Conservation (phyloP, 2,888 invertebrate species). For the Xylota sylvarum region DNA sequence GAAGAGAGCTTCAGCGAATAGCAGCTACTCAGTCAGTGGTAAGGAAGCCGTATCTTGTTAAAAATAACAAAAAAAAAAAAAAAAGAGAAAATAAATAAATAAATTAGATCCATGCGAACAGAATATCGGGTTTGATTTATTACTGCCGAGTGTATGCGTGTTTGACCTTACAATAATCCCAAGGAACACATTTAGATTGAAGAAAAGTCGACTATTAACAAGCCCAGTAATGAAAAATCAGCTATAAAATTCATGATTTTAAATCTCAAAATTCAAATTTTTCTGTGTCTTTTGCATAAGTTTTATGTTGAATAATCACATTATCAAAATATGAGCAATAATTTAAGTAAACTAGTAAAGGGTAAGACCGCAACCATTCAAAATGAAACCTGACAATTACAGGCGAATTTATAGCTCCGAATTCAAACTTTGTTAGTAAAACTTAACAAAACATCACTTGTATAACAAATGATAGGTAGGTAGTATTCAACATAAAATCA, state of each 20-base stretch:
- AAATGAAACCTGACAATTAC: neutral
- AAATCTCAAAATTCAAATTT: neutral
- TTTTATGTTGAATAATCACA: neutral
- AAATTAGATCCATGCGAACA: slow-evolving; percentile 23
- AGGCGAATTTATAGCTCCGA: neutral
- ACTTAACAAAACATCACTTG: slow-evolving; percentile 12
- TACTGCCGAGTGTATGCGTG: neutral
- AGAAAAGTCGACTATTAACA: neutral
- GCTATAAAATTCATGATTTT: too few species aligned
- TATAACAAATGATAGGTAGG: slow-evolving; percentile 24
- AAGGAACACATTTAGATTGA: neutral
- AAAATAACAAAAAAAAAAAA: slow-evolving; percentile 18
- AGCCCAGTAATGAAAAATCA: neutral
- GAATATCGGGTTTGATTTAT: neutral
- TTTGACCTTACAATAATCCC: neutral
- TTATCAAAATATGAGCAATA: neutral
- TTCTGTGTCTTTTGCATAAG: neutral
- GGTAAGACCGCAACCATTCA: neutral
- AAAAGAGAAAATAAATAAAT: slow-evolving; percentile 49
- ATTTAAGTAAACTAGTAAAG: neutral
- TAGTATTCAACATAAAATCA: neutral
- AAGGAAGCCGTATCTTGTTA: slow-evolving; percentile 59
- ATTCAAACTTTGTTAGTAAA: neutral
- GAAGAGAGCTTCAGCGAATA: slow-evolving; percentile 64
- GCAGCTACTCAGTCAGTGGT: slow-evolving; percentile 73